Evolutionary conservation across 1,140 invertebrate genomes (phyloP), one percentile per base, ranked within the genome.

Genomic region (Brevipalpus yothersi): DNA sequence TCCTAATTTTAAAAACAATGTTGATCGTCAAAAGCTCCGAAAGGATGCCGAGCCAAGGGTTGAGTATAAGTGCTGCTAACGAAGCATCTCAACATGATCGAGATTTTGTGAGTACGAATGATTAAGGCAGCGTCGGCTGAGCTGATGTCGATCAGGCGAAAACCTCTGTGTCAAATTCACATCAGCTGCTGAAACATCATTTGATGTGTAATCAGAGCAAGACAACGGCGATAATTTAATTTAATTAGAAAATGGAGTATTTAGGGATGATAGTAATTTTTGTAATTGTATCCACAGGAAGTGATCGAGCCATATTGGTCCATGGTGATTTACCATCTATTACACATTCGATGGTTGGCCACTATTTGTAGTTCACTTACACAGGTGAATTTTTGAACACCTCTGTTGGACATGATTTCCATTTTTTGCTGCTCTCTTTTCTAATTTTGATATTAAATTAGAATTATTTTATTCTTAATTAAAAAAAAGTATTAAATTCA

Each of bases 231-330:
- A n/a, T n/a, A n/a, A n/a, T n/a, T n/a, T 10, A 45, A 45, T 45
- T 9, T 10, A 45, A 10, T 45, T 9, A 45, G 15, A 45, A 45
- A 45, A 10, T 45, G 9, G 15, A 45, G 15, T 45, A 10, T 45
- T 15, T 45, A 45, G 15, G 42, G 15, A 10, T 9, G 9, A 45
- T 45, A 10, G 15, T 10, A 45, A 45, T 45, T 45, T 60, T 60
- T 53, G 53, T 53, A 21, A 10, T 53, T n/a, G 58, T 79, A 71
- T 84, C 86, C 0, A 81, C 79, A 78, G 84, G 82, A 1, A 83
- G 83, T 7, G 67, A 63, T 64, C 87, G 84, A 3, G 82, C 80
- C 41, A 87, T 81, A 64, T 88, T 84, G 0, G 84, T 84, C 83
- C 85, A 88, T 17, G 17, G 47, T 72, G 84, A 75, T 53, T 82